Evolutionary conservation across 2,797 vertebrate species (phyloP).

Genomic region (Mus minutoides): DNA sequence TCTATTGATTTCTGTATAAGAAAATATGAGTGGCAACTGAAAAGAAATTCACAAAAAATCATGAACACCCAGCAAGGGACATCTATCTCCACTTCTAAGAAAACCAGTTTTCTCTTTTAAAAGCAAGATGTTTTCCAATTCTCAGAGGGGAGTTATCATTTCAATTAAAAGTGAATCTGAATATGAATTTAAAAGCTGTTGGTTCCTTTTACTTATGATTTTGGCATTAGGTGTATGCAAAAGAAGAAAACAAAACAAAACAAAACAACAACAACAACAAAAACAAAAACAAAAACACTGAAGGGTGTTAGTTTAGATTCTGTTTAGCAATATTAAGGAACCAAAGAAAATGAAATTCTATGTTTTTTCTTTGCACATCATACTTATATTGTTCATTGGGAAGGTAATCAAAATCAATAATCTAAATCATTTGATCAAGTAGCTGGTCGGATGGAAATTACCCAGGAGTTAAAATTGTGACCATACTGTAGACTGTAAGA

Average conservation of each 20-base stretch:
- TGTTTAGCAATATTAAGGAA: background rate
- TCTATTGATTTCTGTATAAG: background rate
- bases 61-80: background rate
- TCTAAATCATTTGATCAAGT: background rate
- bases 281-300: slow-evolving; percentile 23
- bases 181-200: slow-evolving; percentile 8
- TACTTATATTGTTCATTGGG: background rate
- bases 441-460: background rate
- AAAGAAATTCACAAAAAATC: slow-evolving; percentile 5
- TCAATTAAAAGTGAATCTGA: slow-evolving; percentile 55
- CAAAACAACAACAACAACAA: slow-evolving; percentile 15
- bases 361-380: background rate
- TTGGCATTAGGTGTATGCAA: background rate
- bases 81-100: background rate
- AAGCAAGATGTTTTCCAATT: slow-evolving; percentile 2
- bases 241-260: slow-evolving; percentile 19
- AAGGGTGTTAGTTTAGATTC: background rate
- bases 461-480: background rate
- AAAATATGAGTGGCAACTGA: slow-evolving; percentile 16
- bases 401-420: background rate
- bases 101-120: slow-evolving; percentile 18
- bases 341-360: background rate
- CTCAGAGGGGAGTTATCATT: slow-evolving; percentile 23
- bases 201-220: slow-evolving; percentile 21
- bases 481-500: background rate